Conservation (phyloP, 2,888 invertebrate species). For the Leptinotarsa tumamoca region DNA sequence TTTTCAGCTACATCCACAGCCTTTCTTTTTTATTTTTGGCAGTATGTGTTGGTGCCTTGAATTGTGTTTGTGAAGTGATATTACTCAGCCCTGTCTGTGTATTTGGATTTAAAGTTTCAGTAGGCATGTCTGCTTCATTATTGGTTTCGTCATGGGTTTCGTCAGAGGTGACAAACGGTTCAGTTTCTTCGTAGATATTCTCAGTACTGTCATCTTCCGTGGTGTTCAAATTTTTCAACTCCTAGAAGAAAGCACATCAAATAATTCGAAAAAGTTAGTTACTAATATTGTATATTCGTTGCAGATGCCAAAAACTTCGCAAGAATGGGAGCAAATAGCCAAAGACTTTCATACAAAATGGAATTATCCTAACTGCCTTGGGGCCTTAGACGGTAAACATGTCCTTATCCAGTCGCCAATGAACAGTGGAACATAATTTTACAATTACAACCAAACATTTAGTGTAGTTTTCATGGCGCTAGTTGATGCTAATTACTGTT, state of each 20-base stretch:
- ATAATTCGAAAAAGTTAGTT: not conserved
- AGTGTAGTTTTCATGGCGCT: too few relatives aligned
- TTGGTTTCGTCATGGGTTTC: constrained; percentile 30
- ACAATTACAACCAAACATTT: too few relatives aligned
- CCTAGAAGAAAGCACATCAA: constrained; percentile 30
- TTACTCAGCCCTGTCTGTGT: constrained; percentile 34
- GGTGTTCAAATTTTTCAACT: constrained; percentile 33
- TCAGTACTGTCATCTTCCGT: constrained; percentile 32
- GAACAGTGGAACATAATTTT: not conserved
- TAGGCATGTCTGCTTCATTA: constrained; percentile 32
- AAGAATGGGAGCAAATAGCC: constrained; percentile 25
- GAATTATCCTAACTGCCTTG: too few relatives aligned
- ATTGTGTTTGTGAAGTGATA: constrained; percentile 34
- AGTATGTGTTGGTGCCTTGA: constrained; percentile 24
- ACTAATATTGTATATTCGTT: not conserved
- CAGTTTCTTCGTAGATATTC: constrained; percentile 32
- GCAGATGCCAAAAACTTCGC: not conserved
- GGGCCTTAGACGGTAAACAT: too few relatives aligned
- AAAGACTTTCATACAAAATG: not conserved
- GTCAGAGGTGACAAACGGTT: constrained; percentile 32
- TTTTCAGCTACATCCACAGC: constrained; percentile 26
- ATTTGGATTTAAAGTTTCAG: constrained; percentile 34
- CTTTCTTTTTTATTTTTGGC: constrained; percentile 26
- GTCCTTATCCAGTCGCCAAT: constrained; percentile 13
- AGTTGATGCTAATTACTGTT: too few relatives aligned